Percentiles rank a stretch among this genome's conserved stretches.
phyloP scores from a whole-genome alignment of 2,113 vertebrate genomes.

The Numenius arquata region DNA sequence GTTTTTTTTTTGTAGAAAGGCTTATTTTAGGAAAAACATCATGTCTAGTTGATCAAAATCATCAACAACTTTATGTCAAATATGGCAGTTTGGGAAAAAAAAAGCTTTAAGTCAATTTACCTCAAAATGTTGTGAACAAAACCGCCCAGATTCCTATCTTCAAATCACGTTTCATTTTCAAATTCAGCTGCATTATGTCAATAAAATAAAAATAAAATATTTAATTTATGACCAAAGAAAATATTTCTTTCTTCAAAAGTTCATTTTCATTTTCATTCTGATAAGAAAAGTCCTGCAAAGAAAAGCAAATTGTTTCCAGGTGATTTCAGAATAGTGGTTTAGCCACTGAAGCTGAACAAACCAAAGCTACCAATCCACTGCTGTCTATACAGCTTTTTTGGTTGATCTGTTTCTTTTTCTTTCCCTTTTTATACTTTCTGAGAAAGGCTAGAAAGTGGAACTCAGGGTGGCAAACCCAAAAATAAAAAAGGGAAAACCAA shows the following conservation, averaged over 20 bases:
- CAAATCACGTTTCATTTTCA: neutral
- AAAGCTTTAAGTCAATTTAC: neutral
- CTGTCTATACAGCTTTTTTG: neutral
- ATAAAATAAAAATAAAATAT: neutral
- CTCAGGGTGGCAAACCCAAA: neutral
- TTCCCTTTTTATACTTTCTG: neutral
- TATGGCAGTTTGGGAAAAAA: accelerated
- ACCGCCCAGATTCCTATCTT: neutral
- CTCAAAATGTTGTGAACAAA: neutral
- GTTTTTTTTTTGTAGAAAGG: neutral
- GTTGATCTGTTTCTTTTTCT: neutral
- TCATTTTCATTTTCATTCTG: neutral
- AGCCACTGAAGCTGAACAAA: neutral
- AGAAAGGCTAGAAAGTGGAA: neutral
- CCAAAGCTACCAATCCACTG: neutral
- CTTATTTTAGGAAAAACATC: neutral
- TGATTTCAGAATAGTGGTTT: neutral
- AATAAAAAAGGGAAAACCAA: neutral
- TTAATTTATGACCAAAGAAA: neutral
- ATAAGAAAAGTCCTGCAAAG: neutral
- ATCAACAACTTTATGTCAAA: neutral
- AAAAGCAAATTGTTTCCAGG: neutral
- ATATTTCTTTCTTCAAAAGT: neutral
- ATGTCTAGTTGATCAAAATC: neutral
- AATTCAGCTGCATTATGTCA: neutral